Evolutionary conservation across 2,113 vertebrate species (phyloP).

Genomic region (Crotalus helleri): DNA sequence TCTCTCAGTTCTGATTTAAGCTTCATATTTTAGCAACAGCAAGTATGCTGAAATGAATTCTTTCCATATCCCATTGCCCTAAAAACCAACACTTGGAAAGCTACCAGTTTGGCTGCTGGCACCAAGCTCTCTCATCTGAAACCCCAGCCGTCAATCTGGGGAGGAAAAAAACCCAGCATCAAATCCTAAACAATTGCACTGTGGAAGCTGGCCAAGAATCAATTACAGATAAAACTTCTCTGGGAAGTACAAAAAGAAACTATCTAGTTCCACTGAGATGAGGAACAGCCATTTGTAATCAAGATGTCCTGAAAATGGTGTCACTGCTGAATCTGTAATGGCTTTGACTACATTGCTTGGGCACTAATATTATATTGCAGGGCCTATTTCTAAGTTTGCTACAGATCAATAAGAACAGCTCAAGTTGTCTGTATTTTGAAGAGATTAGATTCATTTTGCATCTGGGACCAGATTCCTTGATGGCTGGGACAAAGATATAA

Average conservation of each 20-base stretch:
- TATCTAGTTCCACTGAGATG: neutral
- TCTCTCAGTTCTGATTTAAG: neutral
- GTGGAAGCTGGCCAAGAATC: slow-evolving; percentile 61
- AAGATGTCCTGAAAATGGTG: slow-evolving; percentile 23
- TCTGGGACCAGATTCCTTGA: neutral
- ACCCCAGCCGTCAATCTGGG: neutral
- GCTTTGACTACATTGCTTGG: slow-evolving; percentile 30
- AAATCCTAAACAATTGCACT: slow-evolving; percentile 7
- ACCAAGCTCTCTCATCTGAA: neutral
- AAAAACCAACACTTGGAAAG: neutral
- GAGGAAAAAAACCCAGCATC: neutral
- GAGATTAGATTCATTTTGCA: fast-evolving
- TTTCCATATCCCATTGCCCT: neutral
- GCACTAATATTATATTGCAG: neutral
- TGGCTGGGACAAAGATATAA: fast-evolving
- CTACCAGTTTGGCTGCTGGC: slow-evolving; percentile 7
- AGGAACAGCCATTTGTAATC: slow-evolving; percentile 46
- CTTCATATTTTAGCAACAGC: neutral
- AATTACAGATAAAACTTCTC: slow-evolving; percentile 53
- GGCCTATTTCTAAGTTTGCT: neutral
- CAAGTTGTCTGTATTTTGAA: neutral
- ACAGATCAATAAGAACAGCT: neutral
- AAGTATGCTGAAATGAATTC: neutral
- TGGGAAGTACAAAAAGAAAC: slow-evolving; percentile 1
- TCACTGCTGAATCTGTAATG: slow-evolving; percentile 11